These are phyloP conservation scores for Erpobdella octoculata DNA, from an alignment of 2,888 invertebrate species.

Conservation along the genomic window DNA sequence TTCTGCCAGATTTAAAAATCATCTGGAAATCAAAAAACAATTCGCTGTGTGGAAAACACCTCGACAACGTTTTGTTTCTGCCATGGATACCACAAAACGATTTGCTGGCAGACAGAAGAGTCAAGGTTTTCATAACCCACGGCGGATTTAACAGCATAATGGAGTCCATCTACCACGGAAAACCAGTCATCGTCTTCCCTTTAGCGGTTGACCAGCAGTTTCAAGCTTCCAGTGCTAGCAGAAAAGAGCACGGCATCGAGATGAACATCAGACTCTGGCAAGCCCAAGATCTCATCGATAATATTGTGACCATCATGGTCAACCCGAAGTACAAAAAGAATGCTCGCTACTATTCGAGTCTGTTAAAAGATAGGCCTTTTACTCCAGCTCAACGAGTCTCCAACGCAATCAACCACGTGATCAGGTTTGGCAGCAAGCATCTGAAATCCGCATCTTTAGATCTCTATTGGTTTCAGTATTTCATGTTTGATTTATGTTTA, in stretches of 20 bases:
- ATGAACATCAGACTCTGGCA: conserved; percentile 28
- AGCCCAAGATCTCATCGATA: conserved; percentile 20
- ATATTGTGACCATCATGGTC: conserved; percentile 8
- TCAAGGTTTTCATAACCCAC: conserved; percentile 29
- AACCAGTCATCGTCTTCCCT: conserved; percentile 30
- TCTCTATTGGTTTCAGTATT: conserved; percentile 14
- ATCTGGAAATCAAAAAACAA: conserved; percentile 23
- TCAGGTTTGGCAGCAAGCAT: conserved; percentile 19
- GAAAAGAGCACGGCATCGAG: conserved; percentile 24
- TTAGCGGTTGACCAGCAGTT: conserved; percentile 24
- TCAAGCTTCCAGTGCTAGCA: conserved; percentile 14
- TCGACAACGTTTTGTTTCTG: conserved; percentile 13
- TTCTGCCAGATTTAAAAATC: conserved; percentile 5
- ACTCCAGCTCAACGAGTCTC: conserved; percentile 21
- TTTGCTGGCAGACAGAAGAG: conserved; percentile 26
- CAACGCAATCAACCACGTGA: conserved; percentile 16
- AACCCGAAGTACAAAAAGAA: conserved; percentile 15
- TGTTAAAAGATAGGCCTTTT: conserved; percentile 11
- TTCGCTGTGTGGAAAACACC: background rate
- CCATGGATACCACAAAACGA: conserved; percentile 33
- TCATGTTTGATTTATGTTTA: conserved; percentile 26
- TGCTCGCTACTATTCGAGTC: background rate
- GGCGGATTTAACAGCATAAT: conserved; percentile 28
- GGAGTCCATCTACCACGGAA: conserved; percentile 29
- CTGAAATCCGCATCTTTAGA: conserved; percentile 10